Base-by-base conservation (phyloP, 2,888 invertebrate genomes). In the Siphonodentalium dalli region DNA sequence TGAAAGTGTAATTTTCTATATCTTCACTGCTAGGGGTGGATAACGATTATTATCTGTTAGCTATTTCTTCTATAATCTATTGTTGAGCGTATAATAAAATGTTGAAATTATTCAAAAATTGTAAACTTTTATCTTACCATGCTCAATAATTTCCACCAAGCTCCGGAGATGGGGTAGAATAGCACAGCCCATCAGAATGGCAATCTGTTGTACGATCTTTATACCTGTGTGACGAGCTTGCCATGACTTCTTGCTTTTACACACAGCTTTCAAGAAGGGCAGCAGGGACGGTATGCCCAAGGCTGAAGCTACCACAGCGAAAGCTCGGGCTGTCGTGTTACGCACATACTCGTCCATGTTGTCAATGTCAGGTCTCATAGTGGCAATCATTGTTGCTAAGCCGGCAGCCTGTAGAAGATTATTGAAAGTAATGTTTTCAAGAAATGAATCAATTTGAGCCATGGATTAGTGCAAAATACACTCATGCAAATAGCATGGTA, bases 291-390 rank as follows among this genome's bases (percentile, higher is more conserved):
- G 99, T 69, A 99, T 99, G 34, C 96, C 99, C 58, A 99, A 85
- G 50, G 99, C 98, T 2, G 98, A 99, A 2, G 99, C 99, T 1
- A 99, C 99, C 1, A 99, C 99, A n/a, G 99, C 99, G 83, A 99
- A 99, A 0, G 99, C 99, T 74, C 99, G 87, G 5, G 99, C 99
- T 0, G 99, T 99, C 0, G 99, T 99, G 82, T 99, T 99, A 78
- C 99, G 88, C 33, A 99, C 99, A 78, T 99, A 99, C 84, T 98
- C 97, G 82, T 98, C 98, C 72, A 97, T 97, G 80, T 99, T 99
- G 83, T 99, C 99, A 72, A 99, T 99, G 85, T 99, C 99, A 0
- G 99, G 99, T 79, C 99, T 87, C 99, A 99, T 99, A 0, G 99
- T 99, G 4, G 98, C 98, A 75, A 99, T 99, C 99, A 99, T 99